These are phyloP conservation scores for Cosmorhoe ocellata DNA, from an alignment of 2,888 invertebrate genomes.

Conservation along the genomic window DNA sequence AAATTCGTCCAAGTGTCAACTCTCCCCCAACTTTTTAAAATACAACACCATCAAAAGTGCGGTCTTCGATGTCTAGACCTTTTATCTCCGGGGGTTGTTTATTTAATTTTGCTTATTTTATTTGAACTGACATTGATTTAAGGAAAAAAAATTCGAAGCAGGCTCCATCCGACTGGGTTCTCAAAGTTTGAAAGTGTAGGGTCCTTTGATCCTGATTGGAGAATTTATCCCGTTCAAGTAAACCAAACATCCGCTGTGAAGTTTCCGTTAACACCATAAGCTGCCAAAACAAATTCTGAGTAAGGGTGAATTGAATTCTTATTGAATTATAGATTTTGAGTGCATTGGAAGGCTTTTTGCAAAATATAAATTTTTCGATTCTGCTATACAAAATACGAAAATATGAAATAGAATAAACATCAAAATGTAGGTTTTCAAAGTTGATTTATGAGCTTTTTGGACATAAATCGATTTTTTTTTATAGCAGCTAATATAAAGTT, in stretches of 20 bases:
- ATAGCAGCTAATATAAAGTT: too few species aligned
- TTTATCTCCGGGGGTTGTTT: constrained; percentile 75
- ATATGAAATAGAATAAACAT: too few species aligned
- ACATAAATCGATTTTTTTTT: too few species aligned
- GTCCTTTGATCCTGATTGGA: constrained; percentile 75
- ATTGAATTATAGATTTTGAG: too few species aligned
- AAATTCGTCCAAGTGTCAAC: constrained; percentile 80
- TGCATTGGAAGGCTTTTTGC: constrained; percentile 49
- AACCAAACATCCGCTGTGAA: constrained; percentile 56
- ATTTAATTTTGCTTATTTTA: constrained; percentile 80
- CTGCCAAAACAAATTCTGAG: constrained; percentile 61
- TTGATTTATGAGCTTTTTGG: too few species aligned
- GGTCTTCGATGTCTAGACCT: constrained; percentile 75
- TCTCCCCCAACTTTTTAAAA: constrained; percentile 78
- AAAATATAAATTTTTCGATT: too few species aligned
- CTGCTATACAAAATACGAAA: too few species aligned
- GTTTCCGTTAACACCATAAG: constrained; percentile 51
- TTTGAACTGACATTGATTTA: constrained; percentile 78
- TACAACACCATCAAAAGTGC: constrained; percentile 78
- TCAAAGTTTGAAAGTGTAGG: constrained; percentile 44
- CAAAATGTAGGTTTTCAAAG: too few species aligned
- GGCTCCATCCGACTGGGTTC: constrained; percentile 50
- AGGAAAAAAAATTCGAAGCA: constrained; percentile 56
- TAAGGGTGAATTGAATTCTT: constrained; percentile 57
- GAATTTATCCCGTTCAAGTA: constrained; percentile 67